Conservation (phyloP, 2,797 vertebrate species). For the Adelosebastes latens region DNA sequence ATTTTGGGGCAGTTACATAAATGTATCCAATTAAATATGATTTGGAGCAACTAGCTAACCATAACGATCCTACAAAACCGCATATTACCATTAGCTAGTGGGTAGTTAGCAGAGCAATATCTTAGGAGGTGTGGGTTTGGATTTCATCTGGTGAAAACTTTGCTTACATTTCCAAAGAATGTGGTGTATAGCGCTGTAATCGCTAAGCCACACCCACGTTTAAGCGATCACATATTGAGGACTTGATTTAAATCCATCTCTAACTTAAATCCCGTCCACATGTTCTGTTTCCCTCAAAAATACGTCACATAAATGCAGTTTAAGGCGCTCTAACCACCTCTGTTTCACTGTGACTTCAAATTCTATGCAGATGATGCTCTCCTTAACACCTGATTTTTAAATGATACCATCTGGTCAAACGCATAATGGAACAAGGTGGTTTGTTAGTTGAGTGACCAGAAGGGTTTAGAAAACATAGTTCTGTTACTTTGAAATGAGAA, state of each 20-base stretch:
- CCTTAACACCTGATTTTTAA: neutral
- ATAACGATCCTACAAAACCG: neutral
- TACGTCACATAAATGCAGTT: neutral
- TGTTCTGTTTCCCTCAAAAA: neutral
- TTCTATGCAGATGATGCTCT: conserved; percentile 47
- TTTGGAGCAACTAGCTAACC: neutral
- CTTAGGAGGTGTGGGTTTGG: neutral
- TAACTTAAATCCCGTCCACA: neutral
- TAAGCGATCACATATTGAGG: neutral
- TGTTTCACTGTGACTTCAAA: neutral
- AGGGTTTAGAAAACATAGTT: neutral
- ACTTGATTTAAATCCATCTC: neutral
- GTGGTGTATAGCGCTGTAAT: neutral
- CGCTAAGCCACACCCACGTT: neutral
- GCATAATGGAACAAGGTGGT: neutral
- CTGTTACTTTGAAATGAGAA: neutral
- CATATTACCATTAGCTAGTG: neutral
- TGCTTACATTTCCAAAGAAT: neutral
- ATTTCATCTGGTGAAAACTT: neutral
- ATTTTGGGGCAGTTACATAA: neutral
- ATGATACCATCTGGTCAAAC: neutral
- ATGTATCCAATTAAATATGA: neutral
- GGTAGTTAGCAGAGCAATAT: neutral
- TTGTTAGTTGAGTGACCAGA: neutral
- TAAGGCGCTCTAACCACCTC: neutral